Percentiles rank a stretch among this genome's conserved stretches.
Conservation (phyloP, 1,140 invertebrate species). For the Papilio xuthus region DNA sequence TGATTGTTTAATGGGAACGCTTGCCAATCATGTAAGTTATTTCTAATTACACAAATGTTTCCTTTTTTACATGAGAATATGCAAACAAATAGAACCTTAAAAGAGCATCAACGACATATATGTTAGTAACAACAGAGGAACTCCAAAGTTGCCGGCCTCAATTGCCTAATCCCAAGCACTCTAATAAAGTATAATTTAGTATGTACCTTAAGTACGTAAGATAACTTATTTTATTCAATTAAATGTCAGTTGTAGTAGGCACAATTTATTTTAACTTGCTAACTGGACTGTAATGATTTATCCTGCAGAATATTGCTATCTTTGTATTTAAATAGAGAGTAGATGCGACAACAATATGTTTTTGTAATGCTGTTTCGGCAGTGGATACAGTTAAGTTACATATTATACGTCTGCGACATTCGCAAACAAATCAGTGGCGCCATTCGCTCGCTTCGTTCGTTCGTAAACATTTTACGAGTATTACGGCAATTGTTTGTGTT, state of each 20-base stretch:
- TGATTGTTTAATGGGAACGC: conserved; percentile 9
- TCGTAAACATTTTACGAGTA: conserved; percentile 25
- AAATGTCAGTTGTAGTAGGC: no score
- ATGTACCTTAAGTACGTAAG: no score
- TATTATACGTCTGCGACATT: neutral
- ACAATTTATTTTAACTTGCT: no score
- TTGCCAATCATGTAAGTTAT: conserved; percentile 1
- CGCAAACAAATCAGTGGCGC: conserved; percentile 19
- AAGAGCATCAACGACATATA: neutral
- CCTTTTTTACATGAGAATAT: neutral
- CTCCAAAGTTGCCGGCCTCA: no score
- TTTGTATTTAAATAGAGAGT: neutral
- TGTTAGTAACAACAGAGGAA: neutral
- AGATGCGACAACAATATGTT: neutral
- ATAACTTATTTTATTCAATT: no score
- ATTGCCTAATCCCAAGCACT: no score
- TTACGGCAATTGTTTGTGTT: neutral
- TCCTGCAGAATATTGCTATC: neutral
- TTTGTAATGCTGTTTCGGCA: neutral
- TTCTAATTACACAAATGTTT: neutral
- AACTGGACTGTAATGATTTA: no score
- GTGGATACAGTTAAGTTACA: neutral
- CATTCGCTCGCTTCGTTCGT: neutral
- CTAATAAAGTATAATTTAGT: no score
- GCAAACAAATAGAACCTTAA: neutral